Conservation (phyloP, 2,888 invertebrate genomes). For the Notodonta ziczac region DNA sequence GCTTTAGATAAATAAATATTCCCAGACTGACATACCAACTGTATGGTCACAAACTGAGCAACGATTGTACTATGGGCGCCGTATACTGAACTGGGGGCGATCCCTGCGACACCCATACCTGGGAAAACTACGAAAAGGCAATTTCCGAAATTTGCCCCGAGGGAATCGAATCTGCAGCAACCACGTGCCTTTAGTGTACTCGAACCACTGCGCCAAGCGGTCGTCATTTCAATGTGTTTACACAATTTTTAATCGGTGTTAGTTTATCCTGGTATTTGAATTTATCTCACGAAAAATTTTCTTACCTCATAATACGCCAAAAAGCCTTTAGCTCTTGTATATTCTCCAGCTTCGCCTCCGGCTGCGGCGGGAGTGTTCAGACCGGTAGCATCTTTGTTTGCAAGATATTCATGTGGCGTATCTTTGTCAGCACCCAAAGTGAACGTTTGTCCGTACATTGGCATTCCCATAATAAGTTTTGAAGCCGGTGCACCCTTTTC, state of each 20-base stretch:
- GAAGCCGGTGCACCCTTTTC: slow-evolving; percentile 91
- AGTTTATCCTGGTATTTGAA: not conserved
- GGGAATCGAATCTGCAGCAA: too few relatives aligned
- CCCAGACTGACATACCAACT: too few relatives aligned
- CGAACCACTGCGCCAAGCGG: too few relatives aligned
- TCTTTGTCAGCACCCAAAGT: slow-evolving; percentile 64
- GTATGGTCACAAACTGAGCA: too few relatives aligned
- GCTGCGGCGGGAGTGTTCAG: slow-evolving; percentile 91
- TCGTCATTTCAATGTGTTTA: not conserved
- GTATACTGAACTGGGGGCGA: too few relatives aligned
- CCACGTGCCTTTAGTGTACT: too few relatives aligned
- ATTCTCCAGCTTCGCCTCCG: slow-evolving; percentile 93
- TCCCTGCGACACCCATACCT: too few relatives aligned
- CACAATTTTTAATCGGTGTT: not conserved
- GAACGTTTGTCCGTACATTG: slow-evolving; percentile 95
- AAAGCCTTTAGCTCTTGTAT: slow-evolving; percentile 93
- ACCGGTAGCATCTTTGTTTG: slow-evolving; percentile 81
- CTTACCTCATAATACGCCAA: slow-evolving; percentile 93
- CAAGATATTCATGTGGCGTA: slow-evolving; percentile 42
- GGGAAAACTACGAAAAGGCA: too few relatives aligned
- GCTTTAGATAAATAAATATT: not conserved
- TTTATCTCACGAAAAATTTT: not conserved
- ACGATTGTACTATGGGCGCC: too few relatives aligned
- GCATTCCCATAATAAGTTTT: slow-evolving; percentile 95
- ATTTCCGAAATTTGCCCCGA: too few relatives aligned